Conservation (phyloP, 2,113 vertebrate genomes). For the Neopipo cinnamomea region DNA sequence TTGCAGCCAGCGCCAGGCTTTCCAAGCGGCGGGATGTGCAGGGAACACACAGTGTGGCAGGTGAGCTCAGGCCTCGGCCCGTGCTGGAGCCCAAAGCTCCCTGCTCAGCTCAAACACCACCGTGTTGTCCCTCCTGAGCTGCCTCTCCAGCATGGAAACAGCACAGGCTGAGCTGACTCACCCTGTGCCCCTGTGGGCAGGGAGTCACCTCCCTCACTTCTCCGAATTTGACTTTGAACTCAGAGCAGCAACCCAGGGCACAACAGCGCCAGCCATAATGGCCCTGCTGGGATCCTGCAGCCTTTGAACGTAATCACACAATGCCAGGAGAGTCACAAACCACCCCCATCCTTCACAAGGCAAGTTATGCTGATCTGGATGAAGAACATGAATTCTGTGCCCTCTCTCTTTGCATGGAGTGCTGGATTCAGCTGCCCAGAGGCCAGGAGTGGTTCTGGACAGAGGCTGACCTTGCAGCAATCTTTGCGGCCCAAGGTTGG, state of each 20-base stretch:
- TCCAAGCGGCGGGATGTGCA: background rate
- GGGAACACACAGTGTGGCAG: background rate
- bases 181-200: background rate
- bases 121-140: background rate
- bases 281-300: background rate
- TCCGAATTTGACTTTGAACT: conserved; percentile 20
- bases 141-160: background rate
- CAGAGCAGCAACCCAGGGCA: background rate
- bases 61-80: background rate
- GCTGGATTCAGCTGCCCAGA: background rate
- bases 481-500: background rate
- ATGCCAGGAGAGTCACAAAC: background rate
- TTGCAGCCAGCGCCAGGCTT: background rate
- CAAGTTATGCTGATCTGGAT: background rate
- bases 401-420: background rate
- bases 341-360: background rate
- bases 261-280: background rate
- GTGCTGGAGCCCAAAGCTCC: background rate
- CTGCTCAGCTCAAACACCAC: background rate
- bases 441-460: background rate
- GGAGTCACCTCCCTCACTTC: background rate
- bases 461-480: background rate
- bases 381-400: background rate
- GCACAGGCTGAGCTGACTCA: background rate
- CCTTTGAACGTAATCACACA: background rate